Conservation (phyloP, 2,797 vertebrate species). For the Miichthys miiuy region DNA sequence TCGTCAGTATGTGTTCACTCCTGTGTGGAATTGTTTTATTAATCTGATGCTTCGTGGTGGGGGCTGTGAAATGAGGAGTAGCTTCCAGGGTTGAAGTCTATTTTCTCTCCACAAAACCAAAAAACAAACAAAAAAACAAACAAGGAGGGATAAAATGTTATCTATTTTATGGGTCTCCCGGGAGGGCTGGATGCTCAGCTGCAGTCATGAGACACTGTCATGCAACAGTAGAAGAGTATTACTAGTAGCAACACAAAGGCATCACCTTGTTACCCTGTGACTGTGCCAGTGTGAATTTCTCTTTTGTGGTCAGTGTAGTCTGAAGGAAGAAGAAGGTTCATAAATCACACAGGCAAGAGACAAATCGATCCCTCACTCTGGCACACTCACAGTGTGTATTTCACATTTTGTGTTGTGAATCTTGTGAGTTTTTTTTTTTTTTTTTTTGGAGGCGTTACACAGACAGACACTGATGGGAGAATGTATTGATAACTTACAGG, state of each 20-base stretch:
- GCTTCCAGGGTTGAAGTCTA: slow-evolving; percentile 62
- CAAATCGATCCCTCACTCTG: slow-evolving; percentile 47
- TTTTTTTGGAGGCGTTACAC: slow-evolving; percentile 32
- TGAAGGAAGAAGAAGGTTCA: slow-evolving; percentile 42
- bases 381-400: slow-evolving; percentile 28
- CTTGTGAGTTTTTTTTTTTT: slow-evolving; percentile 3
- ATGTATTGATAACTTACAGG: neutral
- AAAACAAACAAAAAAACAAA: slow-evolving; percentile 9
- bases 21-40: slow-evolving; percentile 56
- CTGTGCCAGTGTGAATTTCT: slow-evolving; percentile 58
- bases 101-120: slow-evolving; percentile 39
- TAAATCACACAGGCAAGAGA: slow-evolving; percentile 64
- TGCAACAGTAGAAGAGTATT: slow-evolving; percentile 47
- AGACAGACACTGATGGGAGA: slow-evolving; percentile 23
- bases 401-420: slow-evolving; percentile 34
- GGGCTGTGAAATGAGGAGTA: slow-evolving; percentile 47
- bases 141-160: slow-evolving; percentile 52
- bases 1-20: slow-evolving; percentile 39
- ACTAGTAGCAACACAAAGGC: slow-evolving; percentile 42
- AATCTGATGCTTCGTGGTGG: slow-evolving; percentile 23
- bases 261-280: slow-evolving; percentile 40
- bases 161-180: slow-evolving; percentile 41
- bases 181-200: slow-evolving; percentile 50
- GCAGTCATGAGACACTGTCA: slow-evolving; percentile 38
- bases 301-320: slow-evolving; percentile 48